A percentile compares a stretch with the other conserved stretches of the same genome.
phyloP scores from a whole-genome alignment of 2,797 vertebrate genomes.

The Lacerta agilis region DNA sequence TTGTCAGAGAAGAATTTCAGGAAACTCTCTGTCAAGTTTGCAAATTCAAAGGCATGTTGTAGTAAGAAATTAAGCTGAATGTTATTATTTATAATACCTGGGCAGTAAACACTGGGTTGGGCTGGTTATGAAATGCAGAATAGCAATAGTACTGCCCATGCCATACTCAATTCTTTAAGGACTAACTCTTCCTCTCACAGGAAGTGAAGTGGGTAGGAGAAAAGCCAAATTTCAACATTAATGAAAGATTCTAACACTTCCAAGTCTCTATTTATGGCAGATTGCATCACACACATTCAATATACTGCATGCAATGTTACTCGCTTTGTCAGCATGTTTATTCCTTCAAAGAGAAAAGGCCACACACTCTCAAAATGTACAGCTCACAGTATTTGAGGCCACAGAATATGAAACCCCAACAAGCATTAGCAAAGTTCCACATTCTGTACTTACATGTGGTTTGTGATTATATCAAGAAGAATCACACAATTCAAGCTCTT shows the following conservation, averaged over 20 bases:
- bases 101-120: not conserved
- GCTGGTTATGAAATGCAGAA: slow-evolving; percentile 14
- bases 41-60: slow-evolving; percentile 3
- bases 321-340: not conserved
- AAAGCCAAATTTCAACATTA: not conserved
- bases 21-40: slow-evolving; percentile 25
- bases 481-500: not conserved
- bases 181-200: slow-evolving; percentile 8
- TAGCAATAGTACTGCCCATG: not conserved
- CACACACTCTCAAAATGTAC: slow-evolving; percentile 37
- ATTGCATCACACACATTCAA: slow-evolving; percentile 4
- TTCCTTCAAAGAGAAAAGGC: not conserved
- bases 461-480: not conserved
- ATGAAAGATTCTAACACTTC: not conserved
- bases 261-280: not conserved
- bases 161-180: not conserved
- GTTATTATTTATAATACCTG: not conserved
- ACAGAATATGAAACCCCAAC: not conserved
- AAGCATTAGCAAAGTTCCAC: not conserved
- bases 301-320: slow-evolving; percentile 6
- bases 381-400: not conserved
- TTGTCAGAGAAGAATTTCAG: slow-evolving; percentile 5
- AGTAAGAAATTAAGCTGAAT: not conserved
- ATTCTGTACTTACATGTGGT: slow-evolving; percentile 9
- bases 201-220: not conserved